Conservation (phyloP, 2,113 vertebrate species). For the Passer domesticus region DNA sequence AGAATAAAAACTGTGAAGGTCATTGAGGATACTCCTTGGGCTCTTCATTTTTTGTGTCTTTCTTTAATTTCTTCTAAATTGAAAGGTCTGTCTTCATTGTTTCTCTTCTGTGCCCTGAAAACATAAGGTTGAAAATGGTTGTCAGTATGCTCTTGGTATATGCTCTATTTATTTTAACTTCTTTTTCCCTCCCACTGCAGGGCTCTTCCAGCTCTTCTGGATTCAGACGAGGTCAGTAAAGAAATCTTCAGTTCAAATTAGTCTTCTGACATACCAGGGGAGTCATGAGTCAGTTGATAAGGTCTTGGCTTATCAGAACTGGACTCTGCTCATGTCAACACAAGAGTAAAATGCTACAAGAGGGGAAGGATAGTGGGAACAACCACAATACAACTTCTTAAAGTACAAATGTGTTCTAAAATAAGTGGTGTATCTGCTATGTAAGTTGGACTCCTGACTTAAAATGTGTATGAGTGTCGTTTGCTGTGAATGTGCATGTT, state of each 20-base stretch:
- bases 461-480: rapidly evolving
- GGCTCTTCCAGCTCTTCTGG: conserved; percentile 82
- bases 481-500: not conserved
- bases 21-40: not conserved
- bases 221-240: conserved; percentile 85
- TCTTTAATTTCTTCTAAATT: not conserved
- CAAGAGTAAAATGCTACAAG: not conserved
- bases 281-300: conserved; percentile 15
- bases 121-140: not conserved
- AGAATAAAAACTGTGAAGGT: not conserved
- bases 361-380: not conserved
- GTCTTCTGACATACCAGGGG: conserved; percentile 19
- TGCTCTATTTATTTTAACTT: not conserved
- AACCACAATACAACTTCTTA: not conserved
- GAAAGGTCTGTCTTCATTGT: not conserved
- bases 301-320: not conserved
- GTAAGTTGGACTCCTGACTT: not conserved
- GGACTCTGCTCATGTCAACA: not conserved
- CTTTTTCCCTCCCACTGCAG: not conserved
- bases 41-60: not conserved
- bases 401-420: not conserved
- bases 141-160: not conserved
- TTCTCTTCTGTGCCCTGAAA: not conserved
- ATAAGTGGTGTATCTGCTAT: not conserved
- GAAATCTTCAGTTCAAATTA: conserved; percentile 11